Conservation (phyloP, 2,113 vertebrate genomes). For the Fukomys damarensis region DNA sequence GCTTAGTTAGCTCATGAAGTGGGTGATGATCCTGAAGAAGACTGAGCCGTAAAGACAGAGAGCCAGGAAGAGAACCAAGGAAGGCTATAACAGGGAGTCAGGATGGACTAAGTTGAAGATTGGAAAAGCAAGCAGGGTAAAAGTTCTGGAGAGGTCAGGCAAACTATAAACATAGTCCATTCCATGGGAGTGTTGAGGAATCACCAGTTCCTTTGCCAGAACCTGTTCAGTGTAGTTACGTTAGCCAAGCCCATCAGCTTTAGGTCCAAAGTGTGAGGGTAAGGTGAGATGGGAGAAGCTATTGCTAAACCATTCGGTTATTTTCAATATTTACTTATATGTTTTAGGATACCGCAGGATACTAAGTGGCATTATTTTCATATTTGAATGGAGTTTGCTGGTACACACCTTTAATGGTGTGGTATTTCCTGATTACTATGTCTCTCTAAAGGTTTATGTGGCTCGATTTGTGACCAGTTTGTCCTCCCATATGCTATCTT, state of each 20-base stretch:
- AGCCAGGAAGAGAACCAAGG: neutral
- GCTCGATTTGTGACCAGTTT: neutral
- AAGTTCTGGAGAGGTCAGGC: neutral
- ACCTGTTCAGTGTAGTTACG: no score
- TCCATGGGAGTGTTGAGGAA: neutral
- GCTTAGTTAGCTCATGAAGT: neutral
- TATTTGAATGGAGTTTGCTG: neutral
- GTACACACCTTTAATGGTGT: neutral
- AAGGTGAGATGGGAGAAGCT: neutral
- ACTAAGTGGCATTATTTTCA: neutral
- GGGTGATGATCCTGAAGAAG: neutral
- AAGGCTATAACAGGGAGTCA: neutral
- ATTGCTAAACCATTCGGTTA: neutral
- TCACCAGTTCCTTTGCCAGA: neutral
- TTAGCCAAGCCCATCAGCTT: neutral
- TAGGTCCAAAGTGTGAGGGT: neutral
- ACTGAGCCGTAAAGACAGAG: neutral
- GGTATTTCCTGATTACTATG: neutral
- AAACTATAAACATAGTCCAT: neutral
- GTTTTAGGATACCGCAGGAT: neutral
- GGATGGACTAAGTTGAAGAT: accelerated
- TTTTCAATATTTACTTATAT: neutral
- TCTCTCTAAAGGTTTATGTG: neutral
- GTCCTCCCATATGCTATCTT: neutral
- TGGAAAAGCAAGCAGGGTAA: accelerated